These are phyloP conservation scores for Danio kyathit DNA, from an alignment of 2,797 vertebrate species.

Conservation along the genomic window DNA sequence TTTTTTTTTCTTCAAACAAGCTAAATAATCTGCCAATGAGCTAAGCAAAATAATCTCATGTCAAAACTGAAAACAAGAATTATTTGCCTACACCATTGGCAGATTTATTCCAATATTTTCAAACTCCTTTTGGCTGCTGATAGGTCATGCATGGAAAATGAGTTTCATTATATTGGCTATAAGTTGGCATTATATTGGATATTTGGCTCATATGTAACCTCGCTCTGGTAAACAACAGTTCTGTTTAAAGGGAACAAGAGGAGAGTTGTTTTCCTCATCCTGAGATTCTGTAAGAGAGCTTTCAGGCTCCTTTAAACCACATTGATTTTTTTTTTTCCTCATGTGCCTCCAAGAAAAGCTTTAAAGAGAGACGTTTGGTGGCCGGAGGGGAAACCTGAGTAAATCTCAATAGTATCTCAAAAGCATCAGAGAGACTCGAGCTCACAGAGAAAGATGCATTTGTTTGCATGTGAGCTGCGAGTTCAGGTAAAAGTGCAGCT, in stretches of 20 bases:
- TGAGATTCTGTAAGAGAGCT: constrained; percentile 43
- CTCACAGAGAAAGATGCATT: background rate
- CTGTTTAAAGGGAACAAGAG: constrained; percentile 16
- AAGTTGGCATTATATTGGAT: too few species aligned
- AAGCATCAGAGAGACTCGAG: constrained; percentile 10
- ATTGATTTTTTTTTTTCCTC: constrained; percentile 66
- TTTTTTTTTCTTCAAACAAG: too few species aligned
- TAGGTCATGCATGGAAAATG: too few species aligned
- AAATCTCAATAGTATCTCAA: too few species aligned
- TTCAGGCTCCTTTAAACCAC: constrained; percentile 57
- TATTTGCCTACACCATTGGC: too few species aligned
- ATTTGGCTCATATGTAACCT: too few species aligned
- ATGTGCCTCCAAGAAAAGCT: constrained; percentile 56
- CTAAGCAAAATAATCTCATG: too few species aligned
- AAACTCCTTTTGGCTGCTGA: too few species aligned
- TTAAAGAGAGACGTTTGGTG: constrained; percentile 54
- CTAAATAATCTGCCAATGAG: too few species aligned
- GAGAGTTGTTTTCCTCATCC: constrained; percentile 32
- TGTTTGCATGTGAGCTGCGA: background rate
- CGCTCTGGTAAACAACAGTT: background rate
- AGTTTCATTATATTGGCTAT: too few species aligned
- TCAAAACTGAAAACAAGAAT: too few species aligned
- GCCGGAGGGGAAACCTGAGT: constrained; percentile 10
- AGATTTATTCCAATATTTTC: too few species aligned
- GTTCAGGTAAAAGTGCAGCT: background rate